Conservation (phyloP, 2,113 vertebrate genomes). For the Malurus elegans region DNA sequence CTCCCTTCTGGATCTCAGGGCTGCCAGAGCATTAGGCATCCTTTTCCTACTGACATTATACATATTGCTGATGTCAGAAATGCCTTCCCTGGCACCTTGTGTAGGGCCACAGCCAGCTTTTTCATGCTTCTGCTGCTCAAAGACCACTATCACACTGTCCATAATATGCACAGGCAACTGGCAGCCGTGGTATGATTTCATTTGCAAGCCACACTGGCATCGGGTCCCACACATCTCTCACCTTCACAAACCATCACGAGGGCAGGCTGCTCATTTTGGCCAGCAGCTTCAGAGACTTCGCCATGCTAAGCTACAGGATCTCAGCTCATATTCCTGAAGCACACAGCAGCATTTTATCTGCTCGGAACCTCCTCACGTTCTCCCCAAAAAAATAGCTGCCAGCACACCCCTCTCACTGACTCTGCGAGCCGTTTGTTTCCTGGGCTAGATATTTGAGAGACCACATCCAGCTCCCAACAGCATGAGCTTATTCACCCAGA, state of each 20-base stretch:
- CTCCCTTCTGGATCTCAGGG: neutral
- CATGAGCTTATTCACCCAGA: neutral
- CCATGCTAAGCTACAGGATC: neutral
- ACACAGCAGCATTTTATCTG: neutral
- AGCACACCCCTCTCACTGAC: neutral
- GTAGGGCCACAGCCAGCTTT: neutral
- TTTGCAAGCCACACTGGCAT: neutral
- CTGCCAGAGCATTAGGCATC: neutral
- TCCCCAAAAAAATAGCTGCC: neutral
- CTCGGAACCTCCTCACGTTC: neutral
- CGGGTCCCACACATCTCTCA: neutral
- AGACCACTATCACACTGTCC: neutral
- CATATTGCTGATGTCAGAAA: neutral
- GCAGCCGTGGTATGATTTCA: neutral
- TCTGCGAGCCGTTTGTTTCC: neutral
- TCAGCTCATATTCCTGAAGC: neutral
- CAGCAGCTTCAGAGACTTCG: neutral
- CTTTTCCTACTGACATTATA: neutral
- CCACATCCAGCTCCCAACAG: neutral
- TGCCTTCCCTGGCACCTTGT: neutral
- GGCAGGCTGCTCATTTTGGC: neutral
- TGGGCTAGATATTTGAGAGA: neutral
- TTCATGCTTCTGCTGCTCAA: neutral
- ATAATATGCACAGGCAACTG: neutral
- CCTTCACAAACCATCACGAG: rapidly evolving